Conservation (phyloP, 2,797 vertebrate species). For the Rhinoraja longicauda region DNA sequence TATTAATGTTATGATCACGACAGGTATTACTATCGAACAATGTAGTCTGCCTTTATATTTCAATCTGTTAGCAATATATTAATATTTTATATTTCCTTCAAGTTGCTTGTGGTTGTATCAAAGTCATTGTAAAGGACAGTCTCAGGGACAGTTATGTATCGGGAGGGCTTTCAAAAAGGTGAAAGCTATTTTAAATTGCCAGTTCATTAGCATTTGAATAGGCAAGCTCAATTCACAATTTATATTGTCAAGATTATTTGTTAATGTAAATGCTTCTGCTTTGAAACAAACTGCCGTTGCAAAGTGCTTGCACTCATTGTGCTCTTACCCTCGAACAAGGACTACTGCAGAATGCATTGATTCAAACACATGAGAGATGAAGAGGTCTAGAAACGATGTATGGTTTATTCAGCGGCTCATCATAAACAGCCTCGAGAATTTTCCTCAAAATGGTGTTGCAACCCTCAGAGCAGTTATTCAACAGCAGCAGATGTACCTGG, state of each 20-base stretch:
- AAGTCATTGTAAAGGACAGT: not conserved
- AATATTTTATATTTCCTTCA: not conserved
- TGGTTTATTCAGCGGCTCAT: too few relatives aligned
- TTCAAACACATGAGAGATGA: too few relatives aligned
- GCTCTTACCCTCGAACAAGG: too few relatives aligned
- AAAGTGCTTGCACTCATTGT: too few relatives aligned
- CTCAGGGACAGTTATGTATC: not conserved
- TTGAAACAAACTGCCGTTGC: not conserved
- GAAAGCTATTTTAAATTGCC: too few relatives aligned
- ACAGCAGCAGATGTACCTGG: too few relatives aligned
- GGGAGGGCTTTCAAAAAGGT: not conserved
- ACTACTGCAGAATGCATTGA: too few relatives aligned
- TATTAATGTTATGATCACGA: constrained; percentile 1
- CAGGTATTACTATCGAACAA: not conserved
- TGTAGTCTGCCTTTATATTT: not conserved
- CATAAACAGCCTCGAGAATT: too few relatives aligned
- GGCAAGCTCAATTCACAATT: not conserved
- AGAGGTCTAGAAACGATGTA: too few relatives aligned
- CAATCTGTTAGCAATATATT: not conserved
- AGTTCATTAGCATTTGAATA: not conserved
- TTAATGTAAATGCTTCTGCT: not conserved
- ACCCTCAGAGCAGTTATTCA: too few relatives aligned
- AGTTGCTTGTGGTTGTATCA: not conserved
- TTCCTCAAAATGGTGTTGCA: too few relatives aligned
- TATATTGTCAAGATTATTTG: not conserved